These are phyloP conservation scores for Carollia perspicillata DNA, from an alignment of 2,113 vertebrate species.

Conservation along the genomic window DNA sequence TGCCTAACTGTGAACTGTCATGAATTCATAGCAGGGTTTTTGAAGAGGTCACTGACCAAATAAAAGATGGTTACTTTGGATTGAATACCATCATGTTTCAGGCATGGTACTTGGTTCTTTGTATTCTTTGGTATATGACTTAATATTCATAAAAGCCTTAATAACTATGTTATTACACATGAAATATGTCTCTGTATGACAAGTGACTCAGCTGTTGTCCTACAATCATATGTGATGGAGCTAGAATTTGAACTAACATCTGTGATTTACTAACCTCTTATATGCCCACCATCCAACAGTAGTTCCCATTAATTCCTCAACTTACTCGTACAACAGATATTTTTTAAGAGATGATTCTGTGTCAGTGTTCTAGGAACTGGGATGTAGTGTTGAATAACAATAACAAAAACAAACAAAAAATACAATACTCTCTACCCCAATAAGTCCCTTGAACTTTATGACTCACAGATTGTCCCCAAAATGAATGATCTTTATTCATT, in stretches of 20 bases:
- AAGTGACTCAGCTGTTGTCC: neutral
- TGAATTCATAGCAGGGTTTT: neutral
- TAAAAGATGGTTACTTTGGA: neutral
- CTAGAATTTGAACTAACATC: neutral
- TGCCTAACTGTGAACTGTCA: neutral
- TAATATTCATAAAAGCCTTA: neutral
- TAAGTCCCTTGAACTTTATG: neutral
- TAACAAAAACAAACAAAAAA: neutral
- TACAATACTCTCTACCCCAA: neutral
- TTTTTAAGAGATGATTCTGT: neutral
- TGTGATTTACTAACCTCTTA: neutral
- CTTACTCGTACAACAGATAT: neutral
- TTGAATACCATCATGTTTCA: neutral
- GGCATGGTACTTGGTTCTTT: neutral
- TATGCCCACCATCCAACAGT: neutral
- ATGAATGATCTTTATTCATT: neutral
- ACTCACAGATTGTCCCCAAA: neutral
- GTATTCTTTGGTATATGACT: neutral
- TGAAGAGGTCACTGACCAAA: neutral
- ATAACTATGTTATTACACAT: neutral
- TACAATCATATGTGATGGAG: neutral
- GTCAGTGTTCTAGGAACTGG: neutral
- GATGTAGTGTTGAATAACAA: neutral
- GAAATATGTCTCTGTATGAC: neutral
- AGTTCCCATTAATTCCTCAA: neutral